Base-by-base conservation (phyloP, 2,113 vertebrate species). In the Xyliphius kryptos region DNA sequence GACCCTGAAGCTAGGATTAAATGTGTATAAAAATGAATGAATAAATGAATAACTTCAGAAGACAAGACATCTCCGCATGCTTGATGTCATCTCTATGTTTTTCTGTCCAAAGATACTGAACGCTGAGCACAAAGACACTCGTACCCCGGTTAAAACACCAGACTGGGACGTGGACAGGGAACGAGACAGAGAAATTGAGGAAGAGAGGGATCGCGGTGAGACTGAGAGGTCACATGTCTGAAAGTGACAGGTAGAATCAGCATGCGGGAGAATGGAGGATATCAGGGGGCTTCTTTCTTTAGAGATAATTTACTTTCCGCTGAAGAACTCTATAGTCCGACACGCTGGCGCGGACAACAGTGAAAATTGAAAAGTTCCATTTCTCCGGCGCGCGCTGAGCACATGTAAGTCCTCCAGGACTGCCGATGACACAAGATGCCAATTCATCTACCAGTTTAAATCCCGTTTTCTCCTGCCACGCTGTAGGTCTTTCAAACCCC, bases 301-400 rank as follows among this genome's bases (percentile, higher is more conserved):
- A 63, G 70, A 76, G 32, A 68, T 73, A 70, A 61, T 73, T 71
- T 70, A 57, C 62, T 73, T 72, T 60, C n/a, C 70, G 50, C 52
- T 61, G 38, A 67, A 50, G 19, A 66, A 58, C 56, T 65, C 57
- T 71, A 69, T 43, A 14, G 52, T 56, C 19, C 51, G 51, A 64
- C 68, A 68, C 50, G 51, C 46, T 16, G 32, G 61, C 62, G 58
- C 56, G 61, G 47, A 48, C 40, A 32, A 49, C 8, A 17, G 65
- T 49, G 66, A 69, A 77, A 69, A 69, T 70, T 66, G 50, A 67
- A 72, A 68, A 56, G 50, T 59, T 52, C 50, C 50, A 58, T 58
- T 64, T 68, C 62, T 53, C 20, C 22, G 22, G n/a, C 37, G 21
- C 72, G 63, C 40, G 38, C n/a, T 46, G 16, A 62, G 53, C 49